Percentiles rank a stretch among this genome's conserved stretches.
These are phyloP conservation scores for Drosophila atripex DNA, from an alignment of 2,888 invertebrate species.

Conservation along the genomic window DNA sequence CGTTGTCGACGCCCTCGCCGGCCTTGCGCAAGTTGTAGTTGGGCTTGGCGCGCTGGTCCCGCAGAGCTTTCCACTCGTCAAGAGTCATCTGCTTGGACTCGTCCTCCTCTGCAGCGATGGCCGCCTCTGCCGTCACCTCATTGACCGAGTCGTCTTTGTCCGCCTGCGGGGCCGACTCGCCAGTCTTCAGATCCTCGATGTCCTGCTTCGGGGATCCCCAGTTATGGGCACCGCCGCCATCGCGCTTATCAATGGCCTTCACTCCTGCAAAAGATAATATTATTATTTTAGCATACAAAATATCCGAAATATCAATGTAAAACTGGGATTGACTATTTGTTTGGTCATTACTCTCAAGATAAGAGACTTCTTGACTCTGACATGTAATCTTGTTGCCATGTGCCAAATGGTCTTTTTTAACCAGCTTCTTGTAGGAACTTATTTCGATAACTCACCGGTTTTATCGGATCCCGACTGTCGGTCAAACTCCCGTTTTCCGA, in stretches of 20 bases:
- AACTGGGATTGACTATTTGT: neutral
- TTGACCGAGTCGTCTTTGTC: constrained; percentile 83
- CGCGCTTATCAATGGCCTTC: constrained; percentile 96
- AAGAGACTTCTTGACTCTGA: neutral
- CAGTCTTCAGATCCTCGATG: constrained; percentile 86
- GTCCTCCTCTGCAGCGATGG: constrained; percentile 87
- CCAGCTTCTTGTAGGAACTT: neutral
- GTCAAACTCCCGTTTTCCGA: constrained; percentile 96
- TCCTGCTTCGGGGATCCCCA: constrained; percentile 98
- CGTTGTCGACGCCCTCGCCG: constrained; percentile 95
- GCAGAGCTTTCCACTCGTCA: constrained; percentile 96
- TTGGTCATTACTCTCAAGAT: neutral
- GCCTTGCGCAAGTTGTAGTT: constrained; percentile 96
- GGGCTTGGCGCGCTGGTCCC: constrained; percentile 91
- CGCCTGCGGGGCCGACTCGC: constrained; percentile 54
- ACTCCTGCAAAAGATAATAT: constrained; percentile 83
- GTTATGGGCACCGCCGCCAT: constrained; percentile 97
- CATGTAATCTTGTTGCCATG: constrained; percentile 17
- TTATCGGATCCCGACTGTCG: constrained; percentile 97
- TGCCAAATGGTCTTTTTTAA: neutral
- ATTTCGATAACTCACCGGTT: constrained; percentile 87
- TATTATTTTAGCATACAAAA: neutral
- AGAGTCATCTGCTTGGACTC: constrained; percentile 94
- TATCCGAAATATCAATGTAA: neutral
- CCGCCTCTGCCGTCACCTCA: constrained; percentile 83